These are phyloP conservation scores for western clawed frog (Xenopus tropicalis) DNA, from an alignment of 2,113 vertebrate species.

Conservation along the genomic window DNA sequence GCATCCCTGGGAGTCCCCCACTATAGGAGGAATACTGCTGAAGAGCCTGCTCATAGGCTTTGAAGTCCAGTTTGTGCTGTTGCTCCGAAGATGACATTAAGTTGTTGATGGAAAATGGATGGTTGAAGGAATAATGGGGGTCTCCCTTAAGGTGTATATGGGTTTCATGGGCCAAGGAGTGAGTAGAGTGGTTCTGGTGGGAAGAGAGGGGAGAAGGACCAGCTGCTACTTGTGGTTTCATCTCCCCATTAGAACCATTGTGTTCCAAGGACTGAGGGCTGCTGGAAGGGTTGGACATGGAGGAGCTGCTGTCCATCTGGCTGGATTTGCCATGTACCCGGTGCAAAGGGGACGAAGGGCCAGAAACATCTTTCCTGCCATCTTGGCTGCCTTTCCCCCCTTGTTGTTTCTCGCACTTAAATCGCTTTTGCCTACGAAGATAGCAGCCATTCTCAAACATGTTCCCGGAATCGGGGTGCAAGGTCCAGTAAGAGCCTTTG, in stretches of 20 bases:
- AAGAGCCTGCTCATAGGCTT: slow-evolving; percentile 92
- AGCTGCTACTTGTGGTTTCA: slow-evolving; percentile 73
- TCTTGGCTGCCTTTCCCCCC: slow-evolving; percentile 64
- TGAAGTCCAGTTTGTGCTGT: slow-evolving; percentile 98
- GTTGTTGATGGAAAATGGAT: slow-evolving; percentile 98
- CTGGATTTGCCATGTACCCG: slow-evolving; percentile 64
- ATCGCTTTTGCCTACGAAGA: slow-evolving; percentile 93
- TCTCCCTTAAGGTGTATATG: slow-evolving; percentile 93
- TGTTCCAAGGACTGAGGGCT: slow-evolving; percentile 76
- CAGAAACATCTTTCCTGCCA: slow-evolving; percentile 61
- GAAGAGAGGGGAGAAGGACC: slow-evolving; percentile 72
- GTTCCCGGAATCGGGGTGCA: slow-evolving; percentile 96
- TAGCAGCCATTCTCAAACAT: slow-evolving; percentile 99
- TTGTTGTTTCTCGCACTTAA: slow-evolving; percentile 89
- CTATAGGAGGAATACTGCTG: slow-evolving; percentile 88
- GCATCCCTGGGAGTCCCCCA: slow-evolving; percentile 69
- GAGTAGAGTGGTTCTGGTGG: slow-evolving; percentile 67
- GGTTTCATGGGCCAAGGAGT: slow-evolving; percentile 80
- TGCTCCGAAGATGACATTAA: slow-evolving; percentile 97
- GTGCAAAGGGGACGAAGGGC: slow-evolving; percentile 69
- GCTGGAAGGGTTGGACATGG: slow-evolving; percentile 66
- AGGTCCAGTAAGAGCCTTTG: slow-evolving; percentile 96
- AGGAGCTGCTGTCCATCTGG: slow-evolving; percentile 70
- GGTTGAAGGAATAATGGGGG: slow-evolving; percentile 95
- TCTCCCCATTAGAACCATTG: slow-evolving; percentile 67